Evolutionary conservation across 2,113 vertebrate species (phyloP), one percentile per base, ranked within the genome.

Genomic region (Odontesthes bonariensis): DNA sequence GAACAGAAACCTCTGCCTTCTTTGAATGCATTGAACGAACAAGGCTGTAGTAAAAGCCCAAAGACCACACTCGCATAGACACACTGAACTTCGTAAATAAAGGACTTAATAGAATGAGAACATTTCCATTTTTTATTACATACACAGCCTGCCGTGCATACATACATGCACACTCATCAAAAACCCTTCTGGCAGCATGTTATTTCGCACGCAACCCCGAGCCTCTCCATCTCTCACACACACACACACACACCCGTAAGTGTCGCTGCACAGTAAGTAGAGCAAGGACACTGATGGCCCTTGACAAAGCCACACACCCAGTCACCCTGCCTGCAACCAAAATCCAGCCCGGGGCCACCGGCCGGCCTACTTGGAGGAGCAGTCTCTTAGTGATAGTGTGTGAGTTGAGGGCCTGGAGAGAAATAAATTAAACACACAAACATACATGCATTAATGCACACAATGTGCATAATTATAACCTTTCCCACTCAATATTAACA

Each of bases 271-370:
- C 71, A 81, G 67, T 85, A 91, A 91, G 85, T 91, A 82, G 90
- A 92, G 90, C 90, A 89, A 89, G 85, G 90, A 90, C 89, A 89
- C 83, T 92, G 90, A 90, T 92, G 91, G 88, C 88, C 86, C 90
- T 77, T 87, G 91, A 92, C 91, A 92, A 92, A 91, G 89, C 86
- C 89, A 86, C 89, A 91, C 85, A 88, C 85, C 81, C 84, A 56
- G 78, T 69, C 63, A 73, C 79, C 77, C 83, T 79, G 88, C 85
- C 86, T 82, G 72, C 66, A 87, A 92, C 88, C 84, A 87, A 86
- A 91, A 83, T 83, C 81, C 75, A 84, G 86, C 91, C 89, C 73
- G 35, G 22, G 86, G 91, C 87, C 86, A 84, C 33, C 40, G 46
- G 47, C 60, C 86, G 84, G 85, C 90, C 90, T 89, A 91, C 86